Conservation (phyloP, 2,888 invertebrate genomes). For the Acholoe squamosa region DNA sequence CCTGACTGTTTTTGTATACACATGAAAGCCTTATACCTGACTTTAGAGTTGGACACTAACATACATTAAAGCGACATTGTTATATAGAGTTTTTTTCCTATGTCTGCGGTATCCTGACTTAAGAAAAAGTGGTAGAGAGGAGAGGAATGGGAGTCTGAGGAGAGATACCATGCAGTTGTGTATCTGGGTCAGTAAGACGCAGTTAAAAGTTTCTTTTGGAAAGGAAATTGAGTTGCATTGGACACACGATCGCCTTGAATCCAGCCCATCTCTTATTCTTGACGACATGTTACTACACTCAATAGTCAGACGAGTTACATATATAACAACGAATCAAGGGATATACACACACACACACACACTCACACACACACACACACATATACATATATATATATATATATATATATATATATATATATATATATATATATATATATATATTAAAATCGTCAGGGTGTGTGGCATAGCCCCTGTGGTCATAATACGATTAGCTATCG, state of each 20-base stretch:
- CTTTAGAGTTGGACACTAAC: no score
- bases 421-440: conserved; percentile 34
- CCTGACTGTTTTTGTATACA: no score
- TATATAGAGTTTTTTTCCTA: no score
- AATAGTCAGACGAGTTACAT: background rate
- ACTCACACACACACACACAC: conserved; percentile 6
- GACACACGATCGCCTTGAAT: background rate
- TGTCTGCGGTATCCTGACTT: background rate
- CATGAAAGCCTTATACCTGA: no score
- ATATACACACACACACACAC: background rate
- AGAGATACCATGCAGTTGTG: background rate
- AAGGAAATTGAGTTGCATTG: background rate
- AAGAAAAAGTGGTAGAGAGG: background rate
- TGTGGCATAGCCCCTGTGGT: no score
- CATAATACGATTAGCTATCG: no score
- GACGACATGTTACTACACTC: background rate
- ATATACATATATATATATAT: background rate
- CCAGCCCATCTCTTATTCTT: no score
- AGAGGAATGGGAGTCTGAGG: background rate
- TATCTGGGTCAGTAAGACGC: conserved; percentile 1
- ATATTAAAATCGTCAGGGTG: background rate
- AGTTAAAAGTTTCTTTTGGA: background rate
- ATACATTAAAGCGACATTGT: no score
- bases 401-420: background rate
- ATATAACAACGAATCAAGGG: background rate